Percentiles rank a stretch among this genome's conserved stretches.
These are phyloP conservation scores for Odontamblyopus rebecca DNA, from an alignment of 2,797 vertebrate genomes.

Conservation along the genomic window DNA sequence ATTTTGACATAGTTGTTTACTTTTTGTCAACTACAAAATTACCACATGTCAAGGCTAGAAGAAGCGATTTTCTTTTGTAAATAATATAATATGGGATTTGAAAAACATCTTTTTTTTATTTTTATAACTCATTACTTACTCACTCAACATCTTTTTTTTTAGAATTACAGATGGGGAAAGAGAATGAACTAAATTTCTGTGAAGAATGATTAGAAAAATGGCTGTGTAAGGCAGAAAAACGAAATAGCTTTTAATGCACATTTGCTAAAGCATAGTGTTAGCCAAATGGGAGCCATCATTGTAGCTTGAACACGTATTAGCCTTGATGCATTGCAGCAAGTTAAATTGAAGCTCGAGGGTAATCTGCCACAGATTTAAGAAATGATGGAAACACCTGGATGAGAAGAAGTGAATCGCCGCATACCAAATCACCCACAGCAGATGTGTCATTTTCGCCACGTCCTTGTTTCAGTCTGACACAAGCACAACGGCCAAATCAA, in stretches of 20 bases:
- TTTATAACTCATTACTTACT: neutral
- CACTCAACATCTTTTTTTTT: neutral
- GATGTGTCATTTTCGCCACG: slow-evolving; percentile 30
- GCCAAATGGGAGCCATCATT: slow-evolving; percentile 56
- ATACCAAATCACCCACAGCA: slow-evolving; percentile 30
- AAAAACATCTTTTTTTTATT: neutral
- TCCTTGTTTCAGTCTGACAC: slow-evolving; percentile 19
- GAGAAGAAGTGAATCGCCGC: slow-evolving; percentile 29
- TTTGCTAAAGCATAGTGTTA: slow-evolving; percentile 31
- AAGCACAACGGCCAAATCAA: slow-evolving; percentile 11
- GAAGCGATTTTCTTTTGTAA: neutral
- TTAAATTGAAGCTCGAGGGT: slow-evolving; percentile 54
- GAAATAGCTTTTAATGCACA: slow-evolving; percentile 34
- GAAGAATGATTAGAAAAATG: slow-evolving; percentile 22
- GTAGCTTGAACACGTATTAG: slow-evolving; percentile 43
- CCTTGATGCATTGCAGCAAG: slow-evolving; percentile 30
- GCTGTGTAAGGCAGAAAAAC: slow-evolving; percentile 34
- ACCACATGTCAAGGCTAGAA: neutral
- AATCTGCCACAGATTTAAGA: slow-evolving; percentile 56
- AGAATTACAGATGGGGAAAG: neutral
- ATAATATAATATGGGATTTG: neutral
- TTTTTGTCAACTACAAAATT: neutral
- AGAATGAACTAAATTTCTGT: neutral
- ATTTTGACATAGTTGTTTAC: neutral
- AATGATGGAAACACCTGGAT: slow-evolving; percentile 62